Evolutionary conservation across 2,888 invertebrate species (phyloP), one percentile per base, ranked within the genome.

Genomic region (Ctena decussata): DNA sequence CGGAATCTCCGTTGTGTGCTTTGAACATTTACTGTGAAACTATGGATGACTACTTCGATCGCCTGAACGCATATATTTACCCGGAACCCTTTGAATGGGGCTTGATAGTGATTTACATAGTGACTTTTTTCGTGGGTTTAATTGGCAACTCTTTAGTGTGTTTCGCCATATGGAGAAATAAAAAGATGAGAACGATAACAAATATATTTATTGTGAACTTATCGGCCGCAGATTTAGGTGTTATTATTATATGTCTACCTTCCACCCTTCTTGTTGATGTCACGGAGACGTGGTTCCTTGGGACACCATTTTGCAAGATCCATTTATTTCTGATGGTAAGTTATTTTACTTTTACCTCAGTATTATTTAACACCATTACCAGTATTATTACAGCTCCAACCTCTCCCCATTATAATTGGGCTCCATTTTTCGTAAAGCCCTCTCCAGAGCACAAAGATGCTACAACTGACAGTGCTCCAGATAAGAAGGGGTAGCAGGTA

Each of bases 191-290:
- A 83, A 98, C 98, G 0, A 98, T 98, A 60, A 98, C 98, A 82
- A 99, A 99, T 96, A 98, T 98, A 95, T 98, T 98, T 96, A 98
- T 99, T 94, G 98, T 98, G 84, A 98, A 99, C 95, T 96, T 98
- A 92, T 98, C 98, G 0, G 97, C 97, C 60, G 96, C 97, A 41
- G 98, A 99, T 95, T 98, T 98, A 93, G 97, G 98, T 96, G 98
- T 98, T 87, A 98, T 99, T 53, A 96, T 98, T 73, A 97, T 98
- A 90, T 98, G 98, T 95, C 96, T 98, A 90, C 98, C 98, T 0
- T 97, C 98, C 0, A 98, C 98, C 0, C 97, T 98, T 60, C 96
- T 98, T 15, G 98, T 98, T 97, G 98, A 99, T 95, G 97, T 98
- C 71, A 98, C 98, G 0, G 97, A 98, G 95, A 98, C 98, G 0